Evolutionary conservation across 2,113 vertebrate genomes (phyloP).

Genomic region (Sigmodon hispidus): DNA sequence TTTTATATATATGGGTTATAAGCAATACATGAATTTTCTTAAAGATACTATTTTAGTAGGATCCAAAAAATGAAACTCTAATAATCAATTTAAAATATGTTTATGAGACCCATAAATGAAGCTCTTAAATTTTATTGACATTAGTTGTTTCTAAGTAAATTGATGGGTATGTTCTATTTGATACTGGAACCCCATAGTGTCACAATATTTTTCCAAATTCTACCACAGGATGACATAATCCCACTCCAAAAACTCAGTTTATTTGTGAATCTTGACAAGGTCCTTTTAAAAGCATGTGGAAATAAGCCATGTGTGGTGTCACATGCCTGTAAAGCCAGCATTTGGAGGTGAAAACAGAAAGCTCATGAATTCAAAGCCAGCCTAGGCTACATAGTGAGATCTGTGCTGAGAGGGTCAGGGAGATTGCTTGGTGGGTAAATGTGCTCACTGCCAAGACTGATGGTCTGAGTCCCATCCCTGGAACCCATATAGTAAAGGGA

Average conservation of each 20-base stretch:
- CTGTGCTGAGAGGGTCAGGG: neutral
- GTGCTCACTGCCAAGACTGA: neutral
- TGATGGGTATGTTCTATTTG: neutral
- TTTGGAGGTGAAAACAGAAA: neutral
- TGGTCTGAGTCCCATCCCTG: neutral
- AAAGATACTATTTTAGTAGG: neutral
- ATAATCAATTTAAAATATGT: conserved; percentile 5
- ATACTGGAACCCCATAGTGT: neutral
- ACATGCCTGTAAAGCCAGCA: neutral
- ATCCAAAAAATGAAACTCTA: neutral
- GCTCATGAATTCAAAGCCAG: neutral
- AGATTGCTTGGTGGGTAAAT: neutral
- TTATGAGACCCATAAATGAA: neutral
- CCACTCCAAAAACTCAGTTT: neutral
- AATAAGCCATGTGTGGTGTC: neutral
- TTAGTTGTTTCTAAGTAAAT: neutral
- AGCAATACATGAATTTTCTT: neutral
- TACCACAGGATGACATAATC: neutral
- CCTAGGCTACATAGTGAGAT: neutral
- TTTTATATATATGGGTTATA: neutral
- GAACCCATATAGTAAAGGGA: neutral
- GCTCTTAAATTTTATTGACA: neutral
- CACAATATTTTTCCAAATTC: neutral
- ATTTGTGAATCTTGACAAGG: neutral
- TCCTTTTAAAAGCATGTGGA: neutral